These are phyloP conservation scores for Eustalomyia histrio DNA, from an alignment of 2,888 invertebrate species.

Conservation along the genomic window DNA sequence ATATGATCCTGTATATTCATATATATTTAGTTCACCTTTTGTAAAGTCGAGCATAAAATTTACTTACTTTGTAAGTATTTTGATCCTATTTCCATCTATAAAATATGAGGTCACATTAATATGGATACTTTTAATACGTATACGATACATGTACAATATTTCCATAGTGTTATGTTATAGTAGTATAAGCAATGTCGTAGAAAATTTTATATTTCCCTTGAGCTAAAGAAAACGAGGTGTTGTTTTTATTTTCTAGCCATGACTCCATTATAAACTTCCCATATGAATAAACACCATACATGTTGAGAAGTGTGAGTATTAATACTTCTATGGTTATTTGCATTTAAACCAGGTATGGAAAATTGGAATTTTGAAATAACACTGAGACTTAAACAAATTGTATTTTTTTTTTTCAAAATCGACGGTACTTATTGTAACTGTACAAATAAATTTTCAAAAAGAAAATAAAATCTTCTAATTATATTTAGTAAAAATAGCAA, in stretches of 20 bases:
- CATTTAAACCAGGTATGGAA: no score
- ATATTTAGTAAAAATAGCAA: no score
- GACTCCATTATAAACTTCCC: not conserved
- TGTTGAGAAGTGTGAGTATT: not conserved
- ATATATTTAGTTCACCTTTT: no score
- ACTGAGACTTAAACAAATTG: no score
- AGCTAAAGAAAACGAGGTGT: conserved; percentile 40
- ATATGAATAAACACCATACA: conserved; percentile 1
- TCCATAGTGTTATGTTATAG: conserved; percentile 27
- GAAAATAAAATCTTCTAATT: no score
- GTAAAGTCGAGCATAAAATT: not conserved
- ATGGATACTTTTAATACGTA: not conserved
- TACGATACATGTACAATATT: conserved; percentile 7
- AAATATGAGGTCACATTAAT: not conserved
- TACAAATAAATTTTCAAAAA: no score
- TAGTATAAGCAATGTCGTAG: conserved; percentile 41
- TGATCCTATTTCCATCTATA: not conserved
- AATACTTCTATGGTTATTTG: no score
- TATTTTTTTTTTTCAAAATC: no score
- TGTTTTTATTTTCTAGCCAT: conserved; percentile 6
- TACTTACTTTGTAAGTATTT: not conserved
- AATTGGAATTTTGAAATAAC: no score
- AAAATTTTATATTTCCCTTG: conserved; percentile 52
- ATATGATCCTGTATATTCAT: no score
- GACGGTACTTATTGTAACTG: no score